Percentiles rank a stretch among this genome's conserved stretches.
phyloP scores from a whole-genome alignment of 1,140 invertebrate species.

The Trichomalopsis sarcophagae region DNA sequence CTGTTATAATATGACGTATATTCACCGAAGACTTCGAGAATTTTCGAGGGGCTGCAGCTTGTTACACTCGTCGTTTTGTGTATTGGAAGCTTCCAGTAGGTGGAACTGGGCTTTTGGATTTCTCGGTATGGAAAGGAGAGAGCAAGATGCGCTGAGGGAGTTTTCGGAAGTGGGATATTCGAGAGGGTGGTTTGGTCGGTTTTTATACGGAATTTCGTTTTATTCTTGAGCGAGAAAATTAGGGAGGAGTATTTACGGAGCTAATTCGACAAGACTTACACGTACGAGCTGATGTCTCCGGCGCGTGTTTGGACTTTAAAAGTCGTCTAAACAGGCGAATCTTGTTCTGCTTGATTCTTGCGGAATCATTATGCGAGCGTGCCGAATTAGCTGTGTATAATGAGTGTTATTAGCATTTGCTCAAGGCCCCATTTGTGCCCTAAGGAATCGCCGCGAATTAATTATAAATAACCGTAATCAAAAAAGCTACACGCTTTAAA shows the following conservation, averaged over 20 bases:
- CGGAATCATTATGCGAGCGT: background rate
- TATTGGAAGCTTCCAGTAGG: background rate
- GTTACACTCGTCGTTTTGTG: background rate
- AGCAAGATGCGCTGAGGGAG: no score
- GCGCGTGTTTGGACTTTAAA: background rate
- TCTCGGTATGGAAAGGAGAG: no score
- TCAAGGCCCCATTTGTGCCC: background rate
- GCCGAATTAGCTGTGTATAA: background rate
- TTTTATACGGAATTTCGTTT: no score
- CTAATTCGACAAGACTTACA: background rate
- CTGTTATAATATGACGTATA: background rate
- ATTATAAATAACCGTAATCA: background rate
- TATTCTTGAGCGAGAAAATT: background rate
- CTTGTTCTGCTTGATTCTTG: background rate
- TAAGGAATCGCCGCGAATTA: background rate
- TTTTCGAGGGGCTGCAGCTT: background rate
- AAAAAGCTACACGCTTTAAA: no score
- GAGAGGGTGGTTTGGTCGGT: no score
- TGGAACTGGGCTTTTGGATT: background rate
- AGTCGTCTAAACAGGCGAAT: background rate
- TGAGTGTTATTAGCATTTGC: background rate
- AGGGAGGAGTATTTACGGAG: background rate
- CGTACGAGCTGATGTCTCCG: background rate
- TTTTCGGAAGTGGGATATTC: no score
- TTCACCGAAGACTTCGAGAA: background rate